Evolutionary conservation across 2,113 vertebrate species (phyloP), one percentile per base, ranked within the genome.

Genomic region (Oryzias woworae): DNA sequence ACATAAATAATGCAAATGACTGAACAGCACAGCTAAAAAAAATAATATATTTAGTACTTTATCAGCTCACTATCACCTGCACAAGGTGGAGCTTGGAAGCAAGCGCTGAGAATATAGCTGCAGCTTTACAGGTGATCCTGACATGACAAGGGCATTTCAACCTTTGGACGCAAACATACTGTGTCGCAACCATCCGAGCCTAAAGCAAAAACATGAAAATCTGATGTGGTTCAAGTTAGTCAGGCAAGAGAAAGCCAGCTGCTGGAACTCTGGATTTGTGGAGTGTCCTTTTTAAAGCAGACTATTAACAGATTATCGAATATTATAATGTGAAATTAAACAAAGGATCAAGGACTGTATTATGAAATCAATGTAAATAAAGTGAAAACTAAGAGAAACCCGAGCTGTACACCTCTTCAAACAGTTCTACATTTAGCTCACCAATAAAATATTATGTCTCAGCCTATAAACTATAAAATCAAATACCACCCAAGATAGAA

Each of bases 171-270:
- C 42, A 46, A 67, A 70, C 44, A 54, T 14, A 13, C 13, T 43
- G 41, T 60, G 55, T 79, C 23, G 46, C 22, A 47, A 46, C 58
- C 14, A 43, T 18, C 51, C 16, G 36, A 51, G 56, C 56, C 10
- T 20, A 13, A 48, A 62, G 49, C 20, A 59, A 20, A 36, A 60
- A 56, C 15, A 1, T 28, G 22, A 59, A 71, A 58, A 78, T 53
- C 53, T 73, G 54, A 50, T 24, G 18, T 20, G 16, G 22, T 47
- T 66, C 48, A 56, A 69, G 42, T 23, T 61, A 68, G 44, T 75
- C 67, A 79, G 16, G 56, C 62, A 69, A 55, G 56, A 62, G 18
- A 60, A 55, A 71, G 22, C 70, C 77, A 81, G 64, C 71, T 81
- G 74, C 41, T 55, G 0, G 16, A 44, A 43, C 28, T 53, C 28